Conservation (phyloP, 2,113 vertebrate genomes). For the Pica pica region DNA sequence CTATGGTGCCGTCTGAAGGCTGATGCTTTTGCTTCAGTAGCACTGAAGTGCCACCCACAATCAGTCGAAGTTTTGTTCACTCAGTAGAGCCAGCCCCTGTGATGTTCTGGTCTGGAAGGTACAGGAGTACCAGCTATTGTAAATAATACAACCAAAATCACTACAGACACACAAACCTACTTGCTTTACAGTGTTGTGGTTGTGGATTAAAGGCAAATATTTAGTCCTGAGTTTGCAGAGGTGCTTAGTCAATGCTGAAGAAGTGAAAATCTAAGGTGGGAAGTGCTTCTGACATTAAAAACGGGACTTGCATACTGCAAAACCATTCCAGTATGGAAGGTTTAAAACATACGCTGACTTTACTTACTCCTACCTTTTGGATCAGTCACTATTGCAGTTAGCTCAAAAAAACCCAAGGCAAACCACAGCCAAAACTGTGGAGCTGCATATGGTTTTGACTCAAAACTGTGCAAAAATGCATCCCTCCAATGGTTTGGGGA, state of each 20-base stretch:
- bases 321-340: not conserved
- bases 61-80: not conserved
- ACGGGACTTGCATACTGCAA: not conserved
- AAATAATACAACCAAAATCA: not conserved
- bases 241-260: not conserved
- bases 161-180: not conserved
- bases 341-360: conserved; percentile 38
- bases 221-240: not conserved
- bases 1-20: not conserved
- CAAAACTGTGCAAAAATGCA: conserved; percentile 9
- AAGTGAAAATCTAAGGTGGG: not conserved
- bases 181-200: not conserved
- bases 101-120: not conserved
- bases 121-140: not conserved
- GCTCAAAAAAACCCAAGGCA: not conserved
- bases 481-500: not conserved
- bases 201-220: not conserved
- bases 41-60: not conserved
- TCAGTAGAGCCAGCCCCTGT: not conserved
- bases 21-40: not conserved
- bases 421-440: not conserved
- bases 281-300: conserved; percentile 31
- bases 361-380: conserved; percentile 47
- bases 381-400: conserved; percentile 13
- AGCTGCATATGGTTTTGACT: not conserved